A percentile compares a stretch with the other conserved stretches of the same genome.
phyloP scores from a whole-genome alignment of 2,888 invertebrate genomes.

The Apantesis nais region DNA sequence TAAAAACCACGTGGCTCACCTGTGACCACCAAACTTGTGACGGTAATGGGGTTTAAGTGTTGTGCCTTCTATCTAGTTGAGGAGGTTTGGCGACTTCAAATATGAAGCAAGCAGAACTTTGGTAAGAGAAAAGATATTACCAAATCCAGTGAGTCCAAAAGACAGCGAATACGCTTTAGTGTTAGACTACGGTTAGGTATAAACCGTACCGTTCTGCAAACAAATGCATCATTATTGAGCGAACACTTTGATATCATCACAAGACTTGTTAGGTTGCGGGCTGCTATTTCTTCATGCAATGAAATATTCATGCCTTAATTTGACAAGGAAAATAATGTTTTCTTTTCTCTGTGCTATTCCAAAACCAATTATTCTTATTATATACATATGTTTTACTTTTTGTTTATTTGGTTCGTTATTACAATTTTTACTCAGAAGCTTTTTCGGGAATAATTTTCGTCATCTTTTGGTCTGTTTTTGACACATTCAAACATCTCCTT shows the following conservation, averaged over 20 bases:
- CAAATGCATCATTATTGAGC: too few species aligned
- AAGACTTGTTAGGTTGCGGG: too few species aligned
- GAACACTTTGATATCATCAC: too few species aligned
- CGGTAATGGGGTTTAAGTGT: background rate
- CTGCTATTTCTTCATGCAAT: too few species aligned
- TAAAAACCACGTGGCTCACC: background rate
- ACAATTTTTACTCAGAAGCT: too few species aligned
- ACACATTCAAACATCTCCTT: background rate
- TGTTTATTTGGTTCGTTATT: too few species aligned
- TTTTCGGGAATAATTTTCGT: background rate
- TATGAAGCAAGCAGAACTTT: background rate
- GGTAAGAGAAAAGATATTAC: background rate
- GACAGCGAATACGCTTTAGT: background rate
- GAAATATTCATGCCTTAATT: too few species aligned
- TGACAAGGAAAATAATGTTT: too few species aligned
- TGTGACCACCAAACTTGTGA: background rate
- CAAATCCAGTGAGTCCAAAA: background rate
- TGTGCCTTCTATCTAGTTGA: background rate
- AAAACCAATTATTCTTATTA: too few species aligned
- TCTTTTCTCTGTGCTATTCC: too few species aligned
- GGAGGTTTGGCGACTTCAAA: too few species aligned
- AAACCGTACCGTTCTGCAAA: background rate
- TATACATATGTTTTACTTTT: too few species aligned
- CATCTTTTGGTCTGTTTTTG: background rate
- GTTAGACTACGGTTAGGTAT: background rate